Conservation (phyloP, 2,888 invertebrate genomes). For the Pseudeuparius sepicola region DNA sequence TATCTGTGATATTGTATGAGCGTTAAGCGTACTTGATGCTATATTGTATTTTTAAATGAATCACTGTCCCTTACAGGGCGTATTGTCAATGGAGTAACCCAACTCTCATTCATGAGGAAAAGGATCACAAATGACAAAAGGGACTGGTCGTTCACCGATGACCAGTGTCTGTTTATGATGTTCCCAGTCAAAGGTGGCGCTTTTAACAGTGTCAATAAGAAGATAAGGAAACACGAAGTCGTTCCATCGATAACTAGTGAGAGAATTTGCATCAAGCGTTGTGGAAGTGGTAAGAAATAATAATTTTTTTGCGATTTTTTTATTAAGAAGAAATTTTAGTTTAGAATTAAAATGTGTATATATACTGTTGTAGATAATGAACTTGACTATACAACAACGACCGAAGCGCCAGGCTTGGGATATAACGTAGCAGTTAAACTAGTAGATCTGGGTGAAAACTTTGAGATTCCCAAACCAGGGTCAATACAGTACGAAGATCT, state of each 20-base stretch:
- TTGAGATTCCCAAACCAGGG: conserved; percentile 62
- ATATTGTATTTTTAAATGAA: too few species aligned
- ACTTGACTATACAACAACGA: conserved; percentile 44
- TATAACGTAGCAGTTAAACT: conserved; percentile 67
- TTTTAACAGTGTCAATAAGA: conserved; percentile 75
- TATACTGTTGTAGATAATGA: conserved; percentile 39
- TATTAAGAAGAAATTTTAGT: too few species aligned
- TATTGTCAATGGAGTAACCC: conserved; percentile 65
- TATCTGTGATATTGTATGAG: too few species aligned
- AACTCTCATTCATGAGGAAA: conserved; percentile 69
- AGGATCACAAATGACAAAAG: conserved; percentile 59
- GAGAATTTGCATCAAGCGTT: conserved; percentile 73
- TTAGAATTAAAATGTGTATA: conserved; percentile 1
- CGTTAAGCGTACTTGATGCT: too few species aligned
- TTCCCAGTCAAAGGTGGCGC: conserved; percentile 77
- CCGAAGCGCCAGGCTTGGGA: conserved; percentile 54
- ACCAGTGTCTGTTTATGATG: conserved; percentile 76
- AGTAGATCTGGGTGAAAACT: conserved; percentile 67
- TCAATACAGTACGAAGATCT: conserved; percentile 63
- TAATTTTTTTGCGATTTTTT: not conserved
- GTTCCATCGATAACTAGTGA: conserved; percentile 63
- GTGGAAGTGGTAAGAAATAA: conserved; percentile 56
- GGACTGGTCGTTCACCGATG: conserved; percentile 75
- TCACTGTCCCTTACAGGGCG: conserved; percentile 30
- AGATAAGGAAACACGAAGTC: conserved; percentile 68